These are phyloP conservation scores for Heterodera filipjevi DNA, from an alignment of 2,888 invertebrate species.

Conservation along the genomic window DNA sequence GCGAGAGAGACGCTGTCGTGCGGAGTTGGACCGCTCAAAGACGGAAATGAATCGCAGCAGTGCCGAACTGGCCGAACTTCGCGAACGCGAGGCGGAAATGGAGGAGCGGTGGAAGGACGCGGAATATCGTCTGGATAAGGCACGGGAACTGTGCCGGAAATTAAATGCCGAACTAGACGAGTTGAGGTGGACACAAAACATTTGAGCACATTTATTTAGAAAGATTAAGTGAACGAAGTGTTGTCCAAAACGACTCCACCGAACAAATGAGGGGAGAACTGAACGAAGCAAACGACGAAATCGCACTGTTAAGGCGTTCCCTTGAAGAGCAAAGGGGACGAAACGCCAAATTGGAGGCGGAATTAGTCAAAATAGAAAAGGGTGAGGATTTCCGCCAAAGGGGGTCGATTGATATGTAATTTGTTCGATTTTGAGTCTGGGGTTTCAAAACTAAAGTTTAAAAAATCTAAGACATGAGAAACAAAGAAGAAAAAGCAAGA, in stretches of 20 bases:
- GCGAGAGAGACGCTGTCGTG: not conserved
- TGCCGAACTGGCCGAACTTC: constrained; percentile 7
- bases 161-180: constrained; percentile 30
- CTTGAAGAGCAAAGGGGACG: constrained; percentile 15
- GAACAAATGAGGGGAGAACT: constrained; percentile 26
- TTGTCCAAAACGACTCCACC: constrained; percentile 24
- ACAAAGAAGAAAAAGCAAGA: no score
- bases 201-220: not conserved
- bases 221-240: constrained; percentile 31
- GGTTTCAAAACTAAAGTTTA: no score
- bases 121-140: constrained; percentile 24
- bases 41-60: not conserved
- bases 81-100: constrained; percentile 22
- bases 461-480: no score
- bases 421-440: no score
- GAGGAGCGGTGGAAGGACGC: constrained; percentile 22
- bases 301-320: not conserved
- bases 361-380: constrained; percentile 16
- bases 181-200: constrained; percentile 17
- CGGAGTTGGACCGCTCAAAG: constrained; percentile 2
- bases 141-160: constrained; percentile 20
- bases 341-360: constrained; percentile 20
- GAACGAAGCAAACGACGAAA: constrained; percentile 10
- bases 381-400: no score
- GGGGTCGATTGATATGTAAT: no score